Evolutionary conservation across 2,113 vertebrate genomes (phyloP).

Genomic region (Otis tarda): DNA sequence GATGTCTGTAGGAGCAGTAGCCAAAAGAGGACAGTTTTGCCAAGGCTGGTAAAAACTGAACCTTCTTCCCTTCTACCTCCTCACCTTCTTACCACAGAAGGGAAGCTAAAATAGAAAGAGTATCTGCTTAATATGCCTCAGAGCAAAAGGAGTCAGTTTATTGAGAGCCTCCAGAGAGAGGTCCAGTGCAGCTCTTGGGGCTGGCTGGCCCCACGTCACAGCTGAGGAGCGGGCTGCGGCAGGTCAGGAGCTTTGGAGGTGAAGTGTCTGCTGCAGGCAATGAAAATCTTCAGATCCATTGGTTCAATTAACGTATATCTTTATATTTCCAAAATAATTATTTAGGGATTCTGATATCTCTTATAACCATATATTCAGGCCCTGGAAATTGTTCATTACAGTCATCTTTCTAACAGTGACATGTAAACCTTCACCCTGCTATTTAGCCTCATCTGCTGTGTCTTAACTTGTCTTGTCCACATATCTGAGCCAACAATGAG

Average conservation of each 20-base stretch:
- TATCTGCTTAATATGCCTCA: not conserved
- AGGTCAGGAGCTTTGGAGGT: not conserved
- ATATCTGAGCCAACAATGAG: slow-evolving; percentile 10
- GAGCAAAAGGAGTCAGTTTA: not conserved
- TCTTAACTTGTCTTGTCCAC: slow-evolving; percentile 6
- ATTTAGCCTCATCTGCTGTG: not conserved
- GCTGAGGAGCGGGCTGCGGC: not conserved
- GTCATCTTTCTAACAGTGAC: not conserved
- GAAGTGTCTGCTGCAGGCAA: not conserved
- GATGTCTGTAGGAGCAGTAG: not conserved
- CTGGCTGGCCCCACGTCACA: not conserved
- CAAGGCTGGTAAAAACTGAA: not conserved
- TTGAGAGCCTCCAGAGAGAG: not conserved
- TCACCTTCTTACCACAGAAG: not conserved
- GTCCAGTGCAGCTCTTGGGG: not conserved
- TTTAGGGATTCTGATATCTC: not conserved
- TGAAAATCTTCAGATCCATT: not conserved
- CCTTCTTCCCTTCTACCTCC: too few relatives aligned
- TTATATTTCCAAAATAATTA: not conserved
- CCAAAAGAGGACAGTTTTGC: not conserved
- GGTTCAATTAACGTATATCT: not conserved
- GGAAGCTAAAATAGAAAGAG: not conserved
- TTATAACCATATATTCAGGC: not conserved
- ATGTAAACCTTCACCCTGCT: not conserved
- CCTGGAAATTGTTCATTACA: not conserved